phyloP scores from a whole-genome alignment of 2,888 invertebrate species.

The Dynastes grantii region DNA sequence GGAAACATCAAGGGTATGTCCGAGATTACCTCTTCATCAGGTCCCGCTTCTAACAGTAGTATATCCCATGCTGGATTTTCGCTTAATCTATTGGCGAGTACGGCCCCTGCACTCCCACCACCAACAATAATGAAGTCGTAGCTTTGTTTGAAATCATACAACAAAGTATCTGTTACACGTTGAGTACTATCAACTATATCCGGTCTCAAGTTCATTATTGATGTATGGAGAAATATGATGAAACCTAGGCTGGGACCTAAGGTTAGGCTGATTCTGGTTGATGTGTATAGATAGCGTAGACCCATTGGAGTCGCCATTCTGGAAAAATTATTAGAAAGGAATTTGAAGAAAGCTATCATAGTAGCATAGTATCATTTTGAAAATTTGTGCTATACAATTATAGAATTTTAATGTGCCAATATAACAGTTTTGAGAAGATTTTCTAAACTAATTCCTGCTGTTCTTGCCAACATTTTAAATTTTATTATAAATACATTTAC shows the following conservation, averaged over 20 bases:
- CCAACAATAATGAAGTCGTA: constrained; percentile 89
- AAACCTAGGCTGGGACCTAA: constrained; percentile 79
- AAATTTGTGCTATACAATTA: no score
- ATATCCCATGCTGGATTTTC: constrained; percentile 83
- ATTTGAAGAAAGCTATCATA: no score
- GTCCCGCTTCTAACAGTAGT: constrained; percentile 86
- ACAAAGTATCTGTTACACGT: constrained; percentile 74
- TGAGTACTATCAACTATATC: constrained; percentile 81
- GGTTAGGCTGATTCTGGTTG: constrained; percentile 78
- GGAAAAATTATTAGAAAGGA: not conserved
- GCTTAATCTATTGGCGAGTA: constrained; percentile 83
- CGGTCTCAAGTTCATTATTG: constrained; percentile 77
- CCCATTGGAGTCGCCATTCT: not conserved
- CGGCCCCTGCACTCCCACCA: constrained; percentile 87
- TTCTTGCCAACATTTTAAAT: no score
- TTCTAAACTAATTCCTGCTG: no score
- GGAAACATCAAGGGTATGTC: constrained; percentile 84
- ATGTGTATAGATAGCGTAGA: constrained; percentile 70
- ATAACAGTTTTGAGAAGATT: no score
- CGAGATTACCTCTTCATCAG: constrained; percentile 79
- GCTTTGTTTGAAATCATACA: constrained; percentile 73
- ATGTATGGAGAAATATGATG: constrained; percentile 77
- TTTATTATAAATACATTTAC: no score
- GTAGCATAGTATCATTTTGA: no score
- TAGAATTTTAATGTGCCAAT: no score